Percentiles rank a stretch among this genome's conserved stretches.
Evolutionary conservation across 2,888 invertebrate genomes (phyloP).

Genomic region (Amphimallon solstitiale): DNA sequence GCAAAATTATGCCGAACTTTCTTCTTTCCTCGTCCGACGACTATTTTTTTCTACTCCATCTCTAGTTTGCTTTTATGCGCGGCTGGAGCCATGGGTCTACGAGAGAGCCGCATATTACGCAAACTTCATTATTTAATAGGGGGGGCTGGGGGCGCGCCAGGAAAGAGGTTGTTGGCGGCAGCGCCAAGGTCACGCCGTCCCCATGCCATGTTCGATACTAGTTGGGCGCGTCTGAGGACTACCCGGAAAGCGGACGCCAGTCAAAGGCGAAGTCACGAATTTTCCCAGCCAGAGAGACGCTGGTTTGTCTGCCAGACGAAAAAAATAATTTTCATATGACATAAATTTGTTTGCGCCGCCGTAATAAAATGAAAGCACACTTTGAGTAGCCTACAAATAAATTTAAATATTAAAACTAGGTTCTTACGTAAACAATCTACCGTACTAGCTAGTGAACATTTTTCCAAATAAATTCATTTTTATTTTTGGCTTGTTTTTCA

Average conservation of each 20-base stretch:
- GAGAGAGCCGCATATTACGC: conserved; percentile 20
- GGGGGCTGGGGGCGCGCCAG: background rate
- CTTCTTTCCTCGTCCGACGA: background rate
- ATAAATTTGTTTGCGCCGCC: conserved; percentile 10
- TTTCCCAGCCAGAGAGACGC: conserved; percentile 21
- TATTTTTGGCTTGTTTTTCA: no score
- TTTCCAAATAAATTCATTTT: no score
- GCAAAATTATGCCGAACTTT: conserved; percentile 24
- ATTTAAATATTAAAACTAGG: no score
- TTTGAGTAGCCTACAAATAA: no score
- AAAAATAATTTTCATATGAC: conserved; percentile 6
- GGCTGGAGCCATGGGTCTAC: conserved; percentile 25
- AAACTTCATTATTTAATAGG: conserved; percentile 25
- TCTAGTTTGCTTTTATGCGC: conserved; percentile 30
- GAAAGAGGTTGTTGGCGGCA: background rate
- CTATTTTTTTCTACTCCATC: conserved; percentile 5
- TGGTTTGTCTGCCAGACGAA: background rate
- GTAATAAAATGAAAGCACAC: no score
- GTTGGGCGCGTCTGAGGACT: conserved; percentile 15
- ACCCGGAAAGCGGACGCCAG: conserved; percentile 30
- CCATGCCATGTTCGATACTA: background rate
- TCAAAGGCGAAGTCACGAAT: conserved; percentile 15
- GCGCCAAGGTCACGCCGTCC: conserved; percentile 22
- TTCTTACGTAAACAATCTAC: no score
- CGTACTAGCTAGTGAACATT: no score